These are phyloP conservation scores for Phodopus roborovskii DNA, from an alignment of 2,113 vertebrate genomes.

Conservation along the genomic window DNA sequence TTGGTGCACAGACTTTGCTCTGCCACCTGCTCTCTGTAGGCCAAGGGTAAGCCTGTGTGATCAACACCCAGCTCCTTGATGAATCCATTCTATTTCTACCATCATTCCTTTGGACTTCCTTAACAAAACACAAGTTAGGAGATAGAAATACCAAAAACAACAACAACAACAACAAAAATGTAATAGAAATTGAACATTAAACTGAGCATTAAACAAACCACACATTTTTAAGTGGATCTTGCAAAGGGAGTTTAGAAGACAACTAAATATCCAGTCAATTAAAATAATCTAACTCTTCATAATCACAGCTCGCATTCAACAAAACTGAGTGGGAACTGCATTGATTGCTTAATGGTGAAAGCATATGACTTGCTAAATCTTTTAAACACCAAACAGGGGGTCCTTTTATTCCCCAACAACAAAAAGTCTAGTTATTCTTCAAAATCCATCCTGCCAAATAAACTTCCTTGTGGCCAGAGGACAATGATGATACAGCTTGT, in stretches of 20 bases:
- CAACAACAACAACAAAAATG: too few relatives aligned
- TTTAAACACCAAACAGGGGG: neutral
- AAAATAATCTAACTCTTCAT: neutral
- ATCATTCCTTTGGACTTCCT: fast-evolving
- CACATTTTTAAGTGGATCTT: neutral
- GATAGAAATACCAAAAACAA: neutral
- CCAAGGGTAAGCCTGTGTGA: too few relatives aligned
- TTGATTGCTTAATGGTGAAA: neutral
- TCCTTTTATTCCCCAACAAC: neutral
- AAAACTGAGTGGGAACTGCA: neutral
- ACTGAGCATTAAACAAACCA: neutral
- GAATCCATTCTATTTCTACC: neutral
- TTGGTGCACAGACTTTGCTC: fast-evolving
- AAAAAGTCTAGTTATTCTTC: neutral
- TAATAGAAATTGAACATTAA: neutral
- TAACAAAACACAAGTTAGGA: neutral
- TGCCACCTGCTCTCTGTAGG: neutral
- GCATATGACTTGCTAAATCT: neutral
- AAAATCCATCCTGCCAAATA: neutral
- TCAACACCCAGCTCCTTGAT: fast-evolving
- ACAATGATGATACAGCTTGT: neutral
- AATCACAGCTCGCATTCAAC: neutral
- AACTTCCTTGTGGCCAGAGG: neutral
- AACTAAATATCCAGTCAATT: neutral
- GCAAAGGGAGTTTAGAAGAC: neutral